Conservation (phyloP, 1,140 invertebrate species). For the Procambarus virginalis region DNA sequence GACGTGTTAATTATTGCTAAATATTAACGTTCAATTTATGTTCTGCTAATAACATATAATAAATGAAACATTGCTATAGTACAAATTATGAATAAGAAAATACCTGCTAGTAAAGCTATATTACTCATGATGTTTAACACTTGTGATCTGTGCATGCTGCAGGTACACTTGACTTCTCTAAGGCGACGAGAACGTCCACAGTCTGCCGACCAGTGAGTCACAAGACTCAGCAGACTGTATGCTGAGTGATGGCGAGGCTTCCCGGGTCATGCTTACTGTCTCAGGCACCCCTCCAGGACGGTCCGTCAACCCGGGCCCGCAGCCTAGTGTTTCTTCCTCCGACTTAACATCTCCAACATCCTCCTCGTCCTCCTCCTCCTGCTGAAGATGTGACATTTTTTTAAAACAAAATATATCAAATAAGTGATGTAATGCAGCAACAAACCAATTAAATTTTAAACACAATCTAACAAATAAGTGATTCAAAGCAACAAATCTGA, state of each 20-base stretch:
- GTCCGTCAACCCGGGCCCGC: too few species aligned
- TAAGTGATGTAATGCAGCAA: too few species aligned
- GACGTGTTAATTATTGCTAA: too few species aligned
- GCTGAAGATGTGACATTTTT: not conserved
- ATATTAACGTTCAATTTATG: not conserved
- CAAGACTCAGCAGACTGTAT: not conserved
- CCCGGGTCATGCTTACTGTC: not conserved
- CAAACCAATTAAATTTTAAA: too few species aligned
- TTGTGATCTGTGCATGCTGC: not conserved
- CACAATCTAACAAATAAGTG: too few species aligned
- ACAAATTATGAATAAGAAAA: not conserved
- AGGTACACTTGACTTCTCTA: too few species aligned
- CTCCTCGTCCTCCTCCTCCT: not conserved
- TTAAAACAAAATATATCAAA: not conserved
- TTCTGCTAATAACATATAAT: not conserved
- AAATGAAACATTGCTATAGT: not conserved
- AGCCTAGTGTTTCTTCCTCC: not conserved
- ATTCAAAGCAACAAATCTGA: too few species aligned
- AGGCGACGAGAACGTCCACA: slow-evolving; percentile 14
- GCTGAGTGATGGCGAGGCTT: not conserved
- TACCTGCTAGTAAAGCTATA: not conserved
- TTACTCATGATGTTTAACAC: not conserved
- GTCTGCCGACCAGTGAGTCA: not conserved
- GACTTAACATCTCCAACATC: not conserved
- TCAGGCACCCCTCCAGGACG: too few species aligned